These are phyloP conservation scores for Ornithorhynchus anatinus DNA, from an alignment of 2,113 vertebrate species.

Conservation along the genomic window DNA sequence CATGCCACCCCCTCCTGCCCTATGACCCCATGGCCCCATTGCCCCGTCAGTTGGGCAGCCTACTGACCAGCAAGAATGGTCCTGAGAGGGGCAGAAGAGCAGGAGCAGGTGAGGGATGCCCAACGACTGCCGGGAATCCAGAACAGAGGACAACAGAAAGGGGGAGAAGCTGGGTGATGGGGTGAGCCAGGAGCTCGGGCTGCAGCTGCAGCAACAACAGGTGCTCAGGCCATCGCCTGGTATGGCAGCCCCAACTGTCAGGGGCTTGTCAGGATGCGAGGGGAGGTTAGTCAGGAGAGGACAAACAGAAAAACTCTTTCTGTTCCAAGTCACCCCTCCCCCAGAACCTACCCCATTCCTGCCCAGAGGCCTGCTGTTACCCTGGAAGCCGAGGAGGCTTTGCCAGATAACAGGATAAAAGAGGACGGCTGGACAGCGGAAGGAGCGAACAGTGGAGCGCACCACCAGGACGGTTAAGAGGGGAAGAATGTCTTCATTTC, in stretches of 20 bases:
- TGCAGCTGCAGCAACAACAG: constrained; percentile 51
- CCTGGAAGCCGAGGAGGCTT: too few species aligned
- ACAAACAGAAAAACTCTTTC: constrained; percentile 64
- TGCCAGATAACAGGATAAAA: too few species aligned
- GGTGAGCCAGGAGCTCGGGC: not conserved
- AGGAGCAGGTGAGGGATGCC: not conserved
- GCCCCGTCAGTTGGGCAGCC: not conserved
- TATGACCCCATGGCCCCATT: not conserved
- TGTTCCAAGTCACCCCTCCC: too few species aligned
- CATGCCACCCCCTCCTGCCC: not conserved
- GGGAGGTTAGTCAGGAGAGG: constrained; percentile 11
- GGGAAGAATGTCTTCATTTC: too few species aligned
- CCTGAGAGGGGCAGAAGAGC: not conserved
- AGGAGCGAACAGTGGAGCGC: too few species aligned
- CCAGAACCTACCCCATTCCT: not conserved
- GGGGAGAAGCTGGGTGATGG: not conserved
- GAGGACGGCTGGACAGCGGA: too few species aligned
- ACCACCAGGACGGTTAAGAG: too few species aligned
- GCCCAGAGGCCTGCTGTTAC: not conserved
- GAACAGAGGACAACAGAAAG: not conserved
- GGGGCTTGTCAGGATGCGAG: not conserved
- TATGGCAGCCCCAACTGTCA: not conserved
- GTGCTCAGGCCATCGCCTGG: constrained; percentile 28
- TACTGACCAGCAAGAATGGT: too few species aligned
- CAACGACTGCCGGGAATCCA: not conserved